These are phyloP conservation scores for Enteromius thamalakanensis DNA, from an alignment of 2,797 vertebrate genomes.

Conservation along the genomic window DNA sequence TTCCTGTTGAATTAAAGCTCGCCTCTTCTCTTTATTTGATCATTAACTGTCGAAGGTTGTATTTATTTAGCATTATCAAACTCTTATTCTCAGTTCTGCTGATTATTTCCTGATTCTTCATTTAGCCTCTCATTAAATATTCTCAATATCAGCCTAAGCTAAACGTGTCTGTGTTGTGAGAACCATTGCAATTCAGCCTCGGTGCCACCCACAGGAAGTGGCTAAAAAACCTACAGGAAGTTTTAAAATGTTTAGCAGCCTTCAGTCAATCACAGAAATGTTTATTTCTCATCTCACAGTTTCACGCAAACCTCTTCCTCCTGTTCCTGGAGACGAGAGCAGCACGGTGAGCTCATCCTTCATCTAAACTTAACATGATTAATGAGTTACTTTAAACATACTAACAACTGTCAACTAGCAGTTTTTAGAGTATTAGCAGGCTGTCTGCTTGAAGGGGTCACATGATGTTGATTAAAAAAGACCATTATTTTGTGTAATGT, in stretches of 20 bases:
- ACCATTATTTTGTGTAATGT: too few relatives aligned
- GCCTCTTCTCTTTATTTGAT: too few relatives aligned
- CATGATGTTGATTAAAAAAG: too few relatives aligned
- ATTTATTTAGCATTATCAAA: too few relatives aligned
- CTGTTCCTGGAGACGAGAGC: slow-evolving; percentile 71
- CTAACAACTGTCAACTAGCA: too few relatives aligned
- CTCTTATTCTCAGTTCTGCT: too few relatives aligned
- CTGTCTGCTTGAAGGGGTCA: too few relatives aligned
- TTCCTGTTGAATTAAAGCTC: too few relatives aligned
- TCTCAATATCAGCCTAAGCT: too few relatives aligned
- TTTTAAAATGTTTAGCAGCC: not conserved
- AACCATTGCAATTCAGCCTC: too few relatives aligned
- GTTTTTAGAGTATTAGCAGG: too few relatives aligned
- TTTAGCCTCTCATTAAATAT: not conserved
- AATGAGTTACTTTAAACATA: not conserved
- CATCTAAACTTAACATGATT: not conserved
- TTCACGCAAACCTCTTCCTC: slow-evolving; percentile 82
- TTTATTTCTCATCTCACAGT: slow-evolving; percentile 69
- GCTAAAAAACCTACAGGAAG: not conserved
- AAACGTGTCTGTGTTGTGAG: not conserved
- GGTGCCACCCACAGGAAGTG: not conserved
- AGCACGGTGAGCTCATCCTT: slow-evolving; percentile 24
- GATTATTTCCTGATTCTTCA: not conserved
- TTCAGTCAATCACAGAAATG: not conserved
- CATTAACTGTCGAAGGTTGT: too few relatives aligned